Evolutionary conservation across 2,797 vertebrate species (phyloP).

Genomic region (Atherinosoma microstoma): DNA sequence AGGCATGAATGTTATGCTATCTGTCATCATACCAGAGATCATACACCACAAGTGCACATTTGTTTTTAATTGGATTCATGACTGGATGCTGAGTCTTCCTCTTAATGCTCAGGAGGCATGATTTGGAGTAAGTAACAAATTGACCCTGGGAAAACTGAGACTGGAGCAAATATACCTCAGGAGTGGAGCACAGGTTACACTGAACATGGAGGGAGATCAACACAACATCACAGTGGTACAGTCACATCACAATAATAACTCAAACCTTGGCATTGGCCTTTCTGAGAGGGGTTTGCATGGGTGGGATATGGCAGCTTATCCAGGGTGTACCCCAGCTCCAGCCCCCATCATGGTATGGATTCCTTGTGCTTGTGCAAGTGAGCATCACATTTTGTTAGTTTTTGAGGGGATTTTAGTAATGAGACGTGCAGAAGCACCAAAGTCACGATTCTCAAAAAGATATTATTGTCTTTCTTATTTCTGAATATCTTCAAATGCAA

Average conservation of each 20-base stretch:
- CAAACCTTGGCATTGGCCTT: background rate
- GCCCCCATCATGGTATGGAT: background rate
- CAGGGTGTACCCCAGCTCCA: background rate
- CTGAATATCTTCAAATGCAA: background rate
- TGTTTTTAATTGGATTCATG: constrained; percentile 48
- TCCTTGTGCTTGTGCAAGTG: background rate
- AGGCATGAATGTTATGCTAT: constrained; percentile 43
- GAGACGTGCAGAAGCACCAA: background rate
- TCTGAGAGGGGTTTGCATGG: background rate
- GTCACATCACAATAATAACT: background rate
- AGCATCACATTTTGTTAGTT: background rate
- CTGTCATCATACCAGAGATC: constrained; percentile 37
- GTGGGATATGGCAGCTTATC: too few species aligned
- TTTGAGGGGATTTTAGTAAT: constrained; percentile 1
- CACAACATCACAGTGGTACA: background rate
- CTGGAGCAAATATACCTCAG: constrained; percentile 3
- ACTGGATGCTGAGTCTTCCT: constrained; percentile 32
- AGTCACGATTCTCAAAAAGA: background rate
- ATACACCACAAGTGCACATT: constrained; percentile 25
- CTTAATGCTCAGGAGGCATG: constrained; percentile 8
- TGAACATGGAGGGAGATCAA: background rate
- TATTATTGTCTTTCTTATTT: background rate
- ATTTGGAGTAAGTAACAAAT: constrained; percentile 21
- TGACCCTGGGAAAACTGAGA: constrained; percentile 11
- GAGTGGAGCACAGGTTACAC: background rate